Base-by-base conservation (phyloP, 2,113 vertebrate genomes). In the Elgaria multicarinata region DNA sequence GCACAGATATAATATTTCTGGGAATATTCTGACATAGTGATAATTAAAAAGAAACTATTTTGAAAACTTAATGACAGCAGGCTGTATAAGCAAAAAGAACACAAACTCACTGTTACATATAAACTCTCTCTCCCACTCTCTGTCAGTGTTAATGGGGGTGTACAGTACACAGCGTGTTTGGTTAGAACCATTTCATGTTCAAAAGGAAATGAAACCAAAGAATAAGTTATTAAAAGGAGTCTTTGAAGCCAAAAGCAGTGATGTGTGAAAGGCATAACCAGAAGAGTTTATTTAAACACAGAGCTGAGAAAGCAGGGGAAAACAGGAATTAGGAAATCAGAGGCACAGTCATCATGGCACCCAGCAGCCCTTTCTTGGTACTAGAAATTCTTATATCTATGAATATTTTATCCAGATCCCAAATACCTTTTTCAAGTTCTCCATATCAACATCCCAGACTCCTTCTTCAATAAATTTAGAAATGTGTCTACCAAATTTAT, bases 171-270 rank as follows among this genome's bases (percentile, higher is more conserved):
- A 93, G 91, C 92, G 87, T 92, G 94, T 95, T 96, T 92, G 89
- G 95, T 95, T 95, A 96, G 96, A 95, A 95, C 94, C 93, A 95
- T 95, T 96, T 97, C 95, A 96, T 93, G 96, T 96, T 96, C 95
- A 96, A 96, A 97, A 96, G 93, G 93, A 96, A 95, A 96, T 92
- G 90, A 96, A 97, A 96, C 92, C 92, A 93, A 96, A 96, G 94
- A 94, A 92, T 95, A 94, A 94, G 95, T 97, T 97, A 96, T 96
- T 96, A 95, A 97, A 96, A 96, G 92, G 91, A 96, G 93, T 71
- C 96, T 97, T 96, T 97, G 97, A 97, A 96, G 95, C 90, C 89
- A 95, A 94, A 96, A 95, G 96, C 90, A 93, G 95, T 95, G 96
- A 97, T 96, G 95, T 97, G 97, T 97, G 95, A 97, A 97, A 96